Conservation (phyloP, 2,888 invertebrate species). For the Oligia latruncula region DNA sequence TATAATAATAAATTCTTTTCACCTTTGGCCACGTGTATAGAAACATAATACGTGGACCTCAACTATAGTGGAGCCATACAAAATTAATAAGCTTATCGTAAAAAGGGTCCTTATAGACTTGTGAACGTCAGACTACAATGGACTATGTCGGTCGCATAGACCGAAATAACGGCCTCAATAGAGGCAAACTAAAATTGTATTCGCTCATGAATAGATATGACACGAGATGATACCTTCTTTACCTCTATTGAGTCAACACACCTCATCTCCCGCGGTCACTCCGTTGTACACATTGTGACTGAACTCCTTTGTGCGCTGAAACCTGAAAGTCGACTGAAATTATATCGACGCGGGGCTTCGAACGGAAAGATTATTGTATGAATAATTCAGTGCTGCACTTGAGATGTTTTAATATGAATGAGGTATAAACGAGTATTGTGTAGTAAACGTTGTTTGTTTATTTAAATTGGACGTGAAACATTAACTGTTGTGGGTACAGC, state of each 20-base stretch:
- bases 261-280: neutral
- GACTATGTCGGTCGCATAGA: conserved; percentile 13
- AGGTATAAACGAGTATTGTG: conserved; percentile 9
- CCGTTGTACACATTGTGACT: conserved; percentile 14
- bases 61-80: conserved; percentile 1
- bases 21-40: conserved; percentile 5
- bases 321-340: conserved; percentile 15
- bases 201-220: conserved; percentile 51
- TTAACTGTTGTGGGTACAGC: conserved; percentile 9
- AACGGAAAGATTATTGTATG: conserved; percentile 28
- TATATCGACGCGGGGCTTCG: conserved; percentile 24
- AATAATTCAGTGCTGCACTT: conserved; percentile 50
- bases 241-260: conserved; percentile 1
- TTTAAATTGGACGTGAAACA: conserved; percentile 43
- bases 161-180: conserved; percentile 20
- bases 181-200: conserved; percentile 24
- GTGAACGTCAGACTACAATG: conserved; percentile 27
- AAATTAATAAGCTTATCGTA: conserved; percentile 36
- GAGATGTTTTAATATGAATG: conserved; percentile 31
- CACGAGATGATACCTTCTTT: conserved; percentile 16
- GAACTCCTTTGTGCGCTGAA: conserved; percentile 15
- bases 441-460: conserved; percentile 21
- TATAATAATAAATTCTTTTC: conserved; percentile 11
- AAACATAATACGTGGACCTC: conserved; percentile 24
- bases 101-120: conserved; percentile 23